Evolutionary conservation across 2,113 vertebrate genomes (phyloP).

Genomic region (Dasypus novemcinctus): DNA sequence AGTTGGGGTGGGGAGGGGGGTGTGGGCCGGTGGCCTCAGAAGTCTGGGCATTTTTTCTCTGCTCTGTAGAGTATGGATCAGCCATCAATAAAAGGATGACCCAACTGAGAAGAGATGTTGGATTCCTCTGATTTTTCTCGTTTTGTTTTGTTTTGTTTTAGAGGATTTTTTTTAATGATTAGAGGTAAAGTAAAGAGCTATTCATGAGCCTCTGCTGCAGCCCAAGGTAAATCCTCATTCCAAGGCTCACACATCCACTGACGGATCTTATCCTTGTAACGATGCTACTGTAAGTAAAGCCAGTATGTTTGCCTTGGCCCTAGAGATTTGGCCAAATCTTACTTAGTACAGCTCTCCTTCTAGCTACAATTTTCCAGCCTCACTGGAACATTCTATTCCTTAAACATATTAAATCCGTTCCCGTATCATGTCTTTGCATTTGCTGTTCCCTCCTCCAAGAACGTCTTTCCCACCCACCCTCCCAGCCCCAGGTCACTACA

Average conservation of each 20-base stretch:
- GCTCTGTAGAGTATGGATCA: neutral
- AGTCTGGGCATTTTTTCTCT: neutral
- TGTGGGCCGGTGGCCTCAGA: neutral
- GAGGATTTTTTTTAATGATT: neutral
- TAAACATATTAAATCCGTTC: neutral
- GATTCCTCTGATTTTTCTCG: neutral
- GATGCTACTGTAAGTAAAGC: neutral
- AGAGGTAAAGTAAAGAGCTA: neutral
- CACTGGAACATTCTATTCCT: neutral
- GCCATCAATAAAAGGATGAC: neutral
- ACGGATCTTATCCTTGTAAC: neutral
- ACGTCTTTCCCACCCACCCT: neutral
- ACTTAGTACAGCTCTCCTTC: neutral
- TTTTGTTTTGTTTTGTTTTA: neutral
- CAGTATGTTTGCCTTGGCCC: neutral
- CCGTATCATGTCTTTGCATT: neutral
- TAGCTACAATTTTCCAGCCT: neutral
- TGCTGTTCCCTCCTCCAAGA: neutral
- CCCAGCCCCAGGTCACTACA: neutral
- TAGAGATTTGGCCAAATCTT: neutral
- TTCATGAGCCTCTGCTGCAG: neutral
- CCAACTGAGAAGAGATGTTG: neutral
- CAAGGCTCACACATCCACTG: neutral
- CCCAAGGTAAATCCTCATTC: neutral
- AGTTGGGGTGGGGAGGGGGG: neutral